Percentiles rank a stretch among this genome's conserved stretches.
Evolutionary conservation across 1,140 invertebrate species (phyloP).

Genomic region (Drusus annulatus): DNA sequence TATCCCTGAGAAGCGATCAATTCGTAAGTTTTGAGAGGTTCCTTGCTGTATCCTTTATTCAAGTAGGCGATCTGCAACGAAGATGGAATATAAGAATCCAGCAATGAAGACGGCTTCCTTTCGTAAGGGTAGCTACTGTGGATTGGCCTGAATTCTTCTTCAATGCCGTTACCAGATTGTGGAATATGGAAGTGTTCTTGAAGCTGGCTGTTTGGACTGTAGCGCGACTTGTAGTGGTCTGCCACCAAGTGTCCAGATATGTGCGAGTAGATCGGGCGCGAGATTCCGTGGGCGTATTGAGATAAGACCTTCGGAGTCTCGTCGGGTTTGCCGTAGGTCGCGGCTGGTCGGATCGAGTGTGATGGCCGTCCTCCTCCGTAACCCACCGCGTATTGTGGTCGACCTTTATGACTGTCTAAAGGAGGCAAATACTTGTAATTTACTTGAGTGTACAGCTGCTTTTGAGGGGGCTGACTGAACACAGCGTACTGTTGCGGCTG

Average conservation of each 20-base stretch:
- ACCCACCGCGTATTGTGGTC: constrained; percentile 34
- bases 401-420: not conserved
- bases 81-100: constrained; percentile 70
- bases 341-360: not conserved
- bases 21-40: constrained; percentile 66
- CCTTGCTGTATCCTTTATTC: constrained; percentile 66
- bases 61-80: constrained; percentile 68
- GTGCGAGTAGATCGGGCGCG: constrained; percentile 52
- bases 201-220: constrained; percentile 42
- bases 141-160: constrained; percentile 59
- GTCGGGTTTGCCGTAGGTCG: not conserved
- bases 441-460: constrained; percentile 35
- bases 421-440: constrained; percentile 31
- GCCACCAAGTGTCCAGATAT: constrained; percentile 55
- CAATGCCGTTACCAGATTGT: constrained; percentile 57
- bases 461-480: constrained; percentile 9
- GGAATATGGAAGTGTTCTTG: constrained; percentile 61
- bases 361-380: not conserved
- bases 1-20: constrained; percentile 61
- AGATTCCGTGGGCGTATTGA: constrained; percentile 51
- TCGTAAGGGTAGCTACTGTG: constrained; percentile 60
- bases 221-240: constrained; percentile 31
- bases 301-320: constrained; percentile 46
- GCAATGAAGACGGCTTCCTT: constrained; percentile 65
- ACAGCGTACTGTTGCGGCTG: constrained; percentile 35